A percentile compares a stretch with the other conserved stretches of the same genome.
phyloP scores from a whole-genome alignment of 2,888 invertebrate genomes.

The Trissolcus japonicus region DNA sequence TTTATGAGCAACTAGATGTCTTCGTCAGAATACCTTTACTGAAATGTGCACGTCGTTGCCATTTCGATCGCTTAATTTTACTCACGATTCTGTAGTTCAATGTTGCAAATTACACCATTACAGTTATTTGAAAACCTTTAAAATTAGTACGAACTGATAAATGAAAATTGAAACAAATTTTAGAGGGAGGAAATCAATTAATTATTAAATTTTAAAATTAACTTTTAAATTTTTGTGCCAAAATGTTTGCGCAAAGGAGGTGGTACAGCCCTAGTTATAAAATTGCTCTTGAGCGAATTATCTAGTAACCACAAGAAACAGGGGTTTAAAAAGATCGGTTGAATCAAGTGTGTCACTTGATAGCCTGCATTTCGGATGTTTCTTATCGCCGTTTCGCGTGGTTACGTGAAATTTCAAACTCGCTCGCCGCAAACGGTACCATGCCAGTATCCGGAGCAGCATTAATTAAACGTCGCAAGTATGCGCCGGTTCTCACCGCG shows the following conservation, averaged over 20 bases:
- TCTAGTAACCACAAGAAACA: no score
- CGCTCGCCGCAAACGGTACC: slow-evolving; percentile 52
- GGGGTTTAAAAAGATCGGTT: slow-evolving; percentile 20
- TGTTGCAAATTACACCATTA: slow-evolving; percentile 8
- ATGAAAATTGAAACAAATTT: not conserved
- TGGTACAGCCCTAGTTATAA: no score
- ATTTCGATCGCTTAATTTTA: slow-evolving; percentile 26
- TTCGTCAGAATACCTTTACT: slow-evolving; percentile 30
- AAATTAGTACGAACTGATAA: not conserved
- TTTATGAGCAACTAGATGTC: slow-evolving; percentile 31
- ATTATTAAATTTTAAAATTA: not conserved
- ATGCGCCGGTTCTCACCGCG: slow-evolving; percentile 53
- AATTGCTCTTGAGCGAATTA: no score
- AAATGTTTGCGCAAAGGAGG: no score
- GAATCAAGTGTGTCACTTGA: slow-evolving; percentile 45
- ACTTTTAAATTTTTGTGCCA: not conserved
- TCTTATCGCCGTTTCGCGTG: slow-evolving; percentile 50
- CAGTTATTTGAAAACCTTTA: slow-evolving; percentile 8
- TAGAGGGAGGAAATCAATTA: not conserved
- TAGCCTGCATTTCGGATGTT: slow-evolving; percentile 47
- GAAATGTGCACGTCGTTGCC: slow-evolving; percentile 9
- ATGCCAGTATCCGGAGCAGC: slow-evolving; percentile 52
- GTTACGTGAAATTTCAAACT: slow-evolving; percentile 55
- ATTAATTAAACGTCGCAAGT: slow-evolving; percentile 60
- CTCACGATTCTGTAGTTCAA: not conserved